These are phyloP conservation scores for Fregetta grallaria DNA, from an alignment of 2,113 vertebrate genomes.

Conservation along the genomic window DNA sequence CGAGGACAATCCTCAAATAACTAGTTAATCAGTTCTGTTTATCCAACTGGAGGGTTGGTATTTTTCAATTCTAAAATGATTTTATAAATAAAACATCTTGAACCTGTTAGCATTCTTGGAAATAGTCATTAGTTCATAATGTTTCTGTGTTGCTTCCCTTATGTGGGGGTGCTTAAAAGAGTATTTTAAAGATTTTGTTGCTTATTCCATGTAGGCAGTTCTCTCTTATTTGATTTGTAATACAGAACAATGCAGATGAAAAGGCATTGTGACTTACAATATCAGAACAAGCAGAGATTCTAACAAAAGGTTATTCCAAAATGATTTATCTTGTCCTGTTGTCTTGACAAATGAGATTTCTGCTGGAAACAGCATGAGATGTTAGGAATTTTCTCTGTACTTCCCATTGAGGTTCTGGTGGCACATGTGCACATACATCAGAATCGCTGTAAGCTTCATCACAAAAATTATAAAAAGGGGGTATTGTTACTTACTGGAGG, in stretches of 20 bases:
- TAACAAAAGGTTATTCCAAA: background rate
- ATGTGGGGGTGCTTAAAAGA: background rate
- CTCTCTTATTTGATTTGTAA: background rate
- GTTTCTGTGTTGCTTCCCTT: background rate
- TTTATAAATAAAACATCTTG: background rate
- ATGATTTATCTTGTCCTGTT: background rate
- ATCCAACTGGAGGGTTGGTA: background rate
- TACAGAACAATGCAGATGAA: background rate
- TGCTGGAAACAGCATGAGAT: background rate
- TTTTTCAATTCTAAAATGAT: background rate
- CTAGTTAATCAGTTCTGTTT: background rate
- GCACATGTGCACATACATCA: background rate
- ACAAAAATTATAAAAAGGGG: background rate
- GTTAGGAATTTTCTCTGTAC: background rate
- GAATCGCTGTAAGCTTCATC: background rate
- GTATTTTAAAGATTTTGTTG: background rate
- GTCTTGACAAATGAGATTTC: background rate
- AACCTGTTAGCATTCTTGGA: background rate
- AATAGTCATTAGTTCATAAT: background rate
- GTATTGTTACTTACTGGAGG: background rate
- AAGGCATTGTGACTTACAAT: background rate
- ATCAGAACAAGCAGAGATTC: background rate
- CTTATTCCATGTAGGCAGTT: background rate
- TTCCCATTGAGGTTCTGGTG: background rate
- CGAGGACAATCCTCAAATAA: background rate